Conservation (phyloP, 2,888 invertebrate genomes). For the Apamea epomidion region DNA sequence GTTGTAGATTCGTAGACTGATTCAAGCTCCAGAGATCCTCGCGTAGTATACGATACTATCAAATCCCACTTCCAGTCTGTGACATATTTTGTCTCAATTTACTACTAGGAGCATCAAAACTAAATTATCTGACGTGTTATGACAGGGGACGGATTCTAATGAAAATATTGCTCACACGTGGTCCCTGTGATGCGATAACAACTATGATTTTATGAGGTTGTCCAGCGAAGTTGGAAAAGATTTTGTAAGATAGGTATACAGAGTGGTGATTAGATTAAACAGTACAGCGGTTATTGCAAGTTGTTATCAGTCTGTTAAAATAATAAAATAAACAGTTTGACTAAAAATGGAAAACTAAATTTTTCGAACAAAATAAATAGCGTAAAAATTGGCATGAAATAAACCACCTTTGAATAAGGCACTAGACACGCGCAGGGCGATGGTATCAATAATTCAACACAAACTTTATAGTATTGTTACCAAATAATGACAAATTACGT, state of each 20-base stretch:
- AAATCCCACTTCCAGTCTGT: neutral
- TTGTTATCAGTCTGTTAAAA: neutral
- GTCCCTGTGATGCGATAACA: neutral
- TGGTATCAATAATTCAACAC: too few species aligned
- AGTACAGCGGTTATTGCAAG: neutral
- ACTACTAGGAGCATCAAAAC: constrained; percentile 29
- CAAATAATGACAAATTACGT: neutral
- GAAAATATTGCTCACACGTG: constrained; percentile 65
- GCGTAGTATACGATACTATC: constrained; percentile 2
- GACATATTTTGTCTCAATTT: constrained; percentile 28
- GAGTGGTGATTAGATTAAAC: neutral
- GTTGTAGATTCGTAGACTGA: neutral
- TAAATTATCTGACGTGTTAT: constrained; percentile 63
- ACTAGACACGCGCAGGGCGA: neutral
- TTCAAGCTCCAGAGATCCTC: constrained; percentile 10
- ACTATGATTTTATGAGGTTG: constrained; percentile 8
- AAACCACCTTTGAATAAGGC: neutral
- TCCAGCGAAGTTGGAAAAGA: neutral
- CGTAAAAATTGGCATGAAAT: neutral
- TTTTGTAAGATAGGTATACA: neutral
- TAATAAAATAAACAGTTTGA: neutral
- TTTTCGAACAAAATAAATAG: neutral
- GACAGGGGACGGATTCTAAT: constrained; percentile 52
- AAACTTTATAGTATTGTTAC: neutral
- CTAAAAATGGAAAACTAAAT: neutral